phyloP scores from a whole-genome alignment of 2,888 invertebrate genomes.

The Eremobia ochroleuca region DNA sequence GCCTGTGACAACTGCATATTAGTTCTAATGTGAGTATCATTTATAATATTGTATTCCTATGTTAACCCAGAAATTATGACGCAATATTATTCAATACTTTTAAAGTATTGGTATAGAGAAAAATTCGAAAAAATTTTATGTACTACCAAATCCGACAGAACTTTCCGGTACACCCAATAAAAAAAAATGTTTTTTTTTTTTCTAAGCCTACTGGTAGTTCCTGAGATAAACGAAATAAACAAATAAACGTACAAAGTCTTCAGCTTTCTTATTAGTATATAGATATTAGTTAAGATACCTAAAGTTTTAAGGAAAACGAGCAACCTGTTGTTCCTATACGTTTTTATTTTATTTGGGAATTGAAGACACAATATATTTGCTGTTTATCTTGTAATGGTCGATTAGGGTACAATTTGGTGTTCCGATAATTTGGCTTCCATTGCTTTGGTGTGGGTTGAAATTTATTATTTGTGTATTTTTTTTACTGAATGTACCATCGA shows the following conservation, averaged over 20 bases:
- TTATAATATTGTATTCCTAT: slow-evolving; percentile 35
- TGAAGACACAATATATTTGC: slow-evolving; percentile 34
- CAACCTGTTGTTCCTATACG: slow-evolving; percentile 21
- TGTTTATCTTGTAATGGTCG: slow-evolving; percentile 46
- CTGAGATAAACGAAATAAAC: too few relatives aligned
- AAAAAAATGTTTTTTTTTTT: too few relatives aligned
- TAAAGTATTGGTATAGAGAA: too few relatives aligned
- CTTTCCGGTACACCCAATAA: too few relatives aligned
- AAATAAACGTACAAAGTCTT: too few relatives aligned
- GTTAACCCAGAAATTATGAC: too few relatives aligned
- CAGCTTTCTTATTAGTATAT: too few relatives aligned
- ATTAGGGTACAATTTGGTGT: slow-evolving; percentile 46
- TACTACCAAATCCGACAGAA: too few relatives aligned
- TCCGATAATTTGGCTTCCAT: slow-evolving; percentile 50
- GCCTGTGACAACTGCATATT: slow-evolving; percentile 56
- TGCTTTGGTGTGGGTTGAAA: slow-evolving; percentile 43
- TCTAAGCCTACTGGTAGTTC: too few relatives aligned
- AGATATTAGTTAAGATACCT: not conserved
- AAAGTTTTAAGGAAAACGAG: slow-evolving; percentile 19
- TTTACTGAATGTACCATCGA: too few relatives aligned
- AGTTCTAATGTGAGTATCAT: slow-evolving; percentile 51
- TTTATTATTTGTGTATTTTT: slow-evolving; percentile 41
- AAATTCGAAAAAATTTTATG: too few relatives aligned
- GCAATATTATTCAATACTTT: too few relatives aligned
- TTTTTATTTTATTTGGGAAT: slow-evolving; percentile 38